Conservation (phyloP, 2,113 vertebrate genomes). For the Asarcornis scutulata region DNA sequence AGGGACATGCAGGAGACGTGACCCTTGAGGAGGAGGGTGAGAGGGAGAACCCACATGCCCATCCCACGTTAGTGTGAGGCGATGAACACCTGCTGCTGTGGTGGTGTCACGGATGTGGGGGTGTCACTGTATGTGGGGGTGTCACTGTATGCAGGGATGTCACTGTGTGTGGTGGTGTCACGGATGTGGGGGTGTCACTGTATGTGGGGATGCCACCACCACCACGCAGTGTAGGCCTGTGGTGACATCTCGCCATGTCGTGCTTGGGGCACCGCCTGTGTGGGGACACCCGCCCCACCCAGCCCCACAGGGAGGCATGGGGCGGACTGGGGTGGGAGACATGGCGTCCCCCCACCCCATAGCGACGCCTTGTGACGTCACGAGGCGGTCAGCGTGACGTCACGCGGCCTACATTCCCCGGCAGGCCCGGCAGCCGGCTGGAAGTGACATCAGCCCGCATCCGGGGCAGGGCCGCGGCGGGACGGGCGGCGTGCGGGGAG, state of each 20-base stretch:
- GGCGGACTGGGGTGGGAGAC: no score
- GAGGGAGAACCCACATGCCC: no score
- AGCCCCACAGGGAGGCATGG: not conserved
- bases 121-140: no score
- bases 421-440: not conserved
- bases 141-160: not conserved
- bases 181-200: not conserved
- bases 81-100: not conserved
- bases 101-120: not conserved
- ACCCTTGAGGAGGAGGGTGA: no score
- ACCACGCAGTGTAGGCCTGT: no score
- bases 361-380: accelerated
- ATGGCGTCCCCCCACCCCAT: no score
- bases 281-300: not conserved
- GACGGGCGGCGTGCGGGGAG: no score
- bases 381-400: not conserved
- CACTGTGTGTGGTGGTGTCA: no score
- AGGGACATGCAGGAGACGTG: no score
- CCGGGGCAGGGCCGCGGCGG: not conserved
- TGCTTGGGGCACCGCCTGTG: no score
- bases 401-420: slow-evolving; percentile 39
- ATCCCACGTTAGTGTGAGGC: not conserved
- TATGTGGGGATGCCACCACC: no score
- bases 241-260: no score
- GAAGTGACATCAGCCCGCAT: not conserved